Percentiles rank a stretch among this genome's conserved stretches.
Evolutionary conservation across 2,888 invertebrate species (phyloP).

Genomic region (Dyspetes luteomarginatus): DNA sequence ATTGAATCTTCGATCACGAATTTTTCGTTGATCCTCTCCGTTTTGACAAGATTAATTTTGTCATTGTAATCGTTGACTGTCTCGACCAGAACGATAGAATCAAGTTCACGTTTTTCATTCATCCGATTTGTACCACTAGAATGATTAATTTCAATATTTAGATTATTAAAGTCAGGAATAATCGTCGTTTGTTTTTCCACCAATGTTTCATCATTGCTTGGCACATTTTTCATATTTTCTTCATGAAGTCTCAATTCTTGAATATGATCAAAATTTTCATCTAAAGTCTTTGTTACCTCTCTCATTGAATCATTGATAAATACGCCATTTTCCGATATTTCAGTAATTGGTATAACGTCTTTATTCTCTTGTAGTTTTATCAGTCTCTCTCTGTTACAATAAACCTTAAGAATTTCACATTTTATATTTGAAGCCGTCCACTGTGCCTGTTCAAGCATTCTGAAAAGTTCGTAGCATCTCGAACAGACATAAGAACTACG

Average conservation of each 20-base stretch:
- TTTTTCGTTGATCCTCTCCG: not conserved
- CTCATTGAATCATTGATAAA: constrained; percentile 41
- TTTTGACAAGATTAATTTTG: not conserved
- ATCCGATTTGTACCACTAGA: not conserved
- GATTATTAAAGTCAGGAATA: constrained; percentile 20
- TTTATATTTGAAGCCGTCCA: constrained; percentile 73
- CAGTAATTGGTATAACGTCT: not conserved
- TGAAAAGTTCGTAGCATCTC: constrained; percentile 75
- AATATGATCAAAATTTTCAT: constrained; percentile 18
- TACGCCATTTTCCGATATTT: constrained; percentile 19
- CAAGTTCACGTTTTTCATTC: not conserved
- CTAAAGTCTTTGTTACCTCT: constrained; percentile 20
- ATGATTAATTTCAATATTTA: not conserved
- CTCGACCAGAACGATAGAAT: not conserved
- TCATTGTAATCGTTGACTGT: not conserved
- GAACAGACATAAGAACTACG: constrained; percentile 73
- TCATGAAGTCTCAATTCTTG: not conserved
- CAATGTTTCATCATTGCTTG: not conserved
- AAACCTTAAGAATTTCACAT: constrained; percentile 75
- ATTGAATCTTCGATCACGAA: not conserved
- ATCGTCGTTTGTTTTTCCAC: not conserved
- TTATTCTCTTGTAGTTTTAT: constrained; percentile 10
- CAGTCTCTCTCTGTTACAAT: constrained; percentile 62
- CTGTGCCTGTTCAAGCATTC: constrained; percentile 77
- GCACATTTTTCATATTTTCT: not conserved